Base-by-base conservation (phyloP, 2,113 vertebrate species). In the Zingel zingel region DNA sequence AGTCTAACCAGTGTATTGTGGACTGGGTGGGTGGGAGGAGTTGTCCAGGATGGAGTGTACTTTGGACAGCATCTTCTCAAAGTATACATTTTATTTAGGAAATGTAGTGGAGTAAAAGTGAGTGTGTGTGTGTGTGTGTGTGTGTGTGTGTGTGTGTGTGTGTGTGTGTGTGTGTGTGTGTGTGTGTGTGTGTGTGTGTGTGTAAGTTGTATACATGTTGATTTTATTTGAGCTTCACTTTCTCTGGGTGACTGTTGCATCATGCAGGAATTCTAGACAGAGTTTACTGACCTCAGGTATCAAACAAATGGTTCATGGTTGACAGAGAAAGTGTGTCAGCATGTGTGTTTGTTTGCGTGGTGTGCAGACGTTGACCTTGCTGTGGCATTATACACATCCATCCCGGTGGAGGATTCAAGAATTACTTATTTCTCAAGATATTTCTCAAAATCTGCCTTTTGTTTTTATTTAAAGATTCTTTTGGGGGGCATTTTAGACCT, bases 231-330 rank as follows among this genome's bases (percentile, higher is more conserved):
- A 66, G n/a, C 27, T 51, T 21, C 33, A 23, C 2, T 39, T 12
- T 56, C 25, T 36, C 10, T 14, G 54, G 4, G 19, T 39, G 10
- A 77, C 8, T 13, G 10, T 78, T 62, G 77, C 81, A 83, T 74
- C 81, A 79, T 21, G 48, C 6, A n/a, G n/a, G 25, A 53, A 14
- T 16, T 79, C 33, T 62, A 51, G 10, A 43, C 39, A 11, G 47
- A 62, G 14, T 69, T 74, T 61, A 43, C 45, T 84, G 62, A 87
- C 61, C 74, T 74, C 67, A 71, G 68, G 33, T 58, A 70, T 63
- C 62, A 82, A 79, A 89, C 47, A 77, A 88, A 74, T 62, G 75
- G 66, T 54, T 54, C 5, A 3, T 62, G 53, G 68, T 86, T 74
- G 62, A 65, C 7, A 68, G 43, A 72, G 30, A 62, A 66, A 27